A percentile compares a stretch with the other conserved stretches of the same genome.
These are phyloP conservation scores for Adineta ricciae DNA, from an alignment of 2,888 invertebrate genomes.

Conservation along the genomic window DNA sequence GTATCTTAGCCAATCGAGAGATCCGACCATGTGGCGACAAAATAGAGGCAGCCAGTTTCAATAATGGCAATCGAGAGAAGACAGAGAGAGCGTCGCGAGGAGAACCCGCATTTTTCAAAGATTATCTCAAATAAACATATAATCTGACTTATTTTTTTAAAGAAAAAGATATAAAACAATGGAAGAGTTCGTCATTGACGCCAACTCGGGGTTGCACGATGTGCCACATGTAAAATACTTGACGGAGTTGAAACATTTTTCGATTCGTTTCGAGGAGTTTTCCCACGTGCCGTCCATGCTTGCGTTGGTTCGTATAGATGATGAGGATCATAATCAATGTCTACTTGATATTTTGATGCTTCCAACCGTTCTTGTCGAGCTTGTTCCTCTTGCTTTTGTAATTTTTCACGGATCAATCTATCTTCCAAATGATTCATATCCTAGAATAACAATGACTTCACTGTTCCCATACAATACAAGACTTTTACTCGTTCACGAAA, in stretches of 20 bases:
- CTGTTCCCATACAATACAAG: too few species aligned
- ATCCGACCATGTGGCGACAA: not conserved
- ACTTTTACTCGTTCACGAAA: constrained; percentile 26
- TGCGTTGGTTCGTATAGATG: constrained; percentile 44
- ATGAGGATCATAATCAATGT: constrained; percentile 42
- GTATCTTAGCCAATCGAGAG: not conserved
- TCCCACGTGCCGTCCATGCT: constrained; percentile 44
- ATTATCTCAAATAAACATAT: not conserved
- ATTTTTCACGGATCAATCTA: constrained; percentile 1
- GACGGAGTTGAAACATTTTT: constrained; percentile 37
- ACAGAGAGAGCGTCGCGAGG: too few species aligned
- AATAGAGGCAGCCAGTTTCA: not conserved
- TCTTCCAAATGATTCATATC: constrained; percentile 25
- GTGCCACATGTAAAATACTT: constrained; percentile 41
- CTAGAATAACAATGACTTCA: not conserved
- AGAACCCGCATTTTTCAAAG: not conserved
- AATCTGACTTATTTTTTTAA: not conserved
- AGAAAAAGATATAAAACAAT: too few species aligned
- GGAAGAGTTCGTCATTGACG: constrained; percentile 36
- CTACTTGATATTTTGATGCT: constrained; percentile 37
- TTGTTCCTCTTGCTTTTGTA: constrained; percentile 25
- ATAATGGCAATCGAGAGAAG: not conserved
- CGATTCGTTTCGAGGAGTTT: constrained; percentile 39
- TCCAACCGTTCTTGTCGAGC: constrained; percentile 13
- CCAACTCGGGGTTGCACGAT: constrained; percentile 45